These are phyloP conservation scores for Tachypleus tridentatus DNA, from an alignment of 1,140 invertebrate species.

Conservation along the genomic window DNA sequence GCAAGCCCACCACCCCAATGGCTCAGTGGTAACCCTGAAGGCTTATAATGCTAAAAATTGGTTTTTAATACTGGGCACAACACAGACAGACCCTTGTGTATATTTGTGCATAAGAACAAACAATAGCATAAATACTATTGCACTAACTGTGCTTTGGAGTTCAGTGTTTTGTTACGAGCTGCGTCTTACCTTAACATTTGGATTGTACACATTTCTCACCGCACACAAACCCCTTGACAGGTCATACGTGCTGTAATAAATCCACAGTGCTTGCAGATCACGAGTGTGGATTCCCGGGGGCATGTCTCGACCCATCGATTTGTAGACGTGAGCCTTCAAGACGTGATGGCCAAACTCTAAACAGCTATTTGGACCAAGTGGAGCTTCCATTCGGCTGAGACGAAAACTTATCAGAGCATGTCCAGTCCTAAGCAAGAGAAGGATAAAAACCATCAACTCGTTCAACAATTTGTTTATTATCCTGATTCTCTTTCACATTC, in stretches of 20 bases:
- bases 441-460: too few species aligned
- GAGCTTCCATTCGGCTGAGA: slow-evolving; percentile 68
- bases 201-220: slow-evolving; percentile 80
- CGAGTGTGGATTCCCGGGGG: slow-evolving; percentile 48
- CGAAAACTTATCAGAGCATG: slow-evolving; percentile 86
- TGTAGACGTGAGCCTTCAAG: slow-evolving; percentile 88
- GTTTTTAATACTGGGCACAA: too few species aligned
- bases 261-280: slow-evolving; percentile 80
- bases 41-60: too few species aligned
- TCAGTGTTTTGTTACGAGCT: not conserved
- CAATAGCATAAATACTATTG: not conserved
- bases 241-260: slow-evolving; percentile 64
- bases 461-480: too few species aligned
- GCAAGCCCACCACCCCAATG: too few species aligned
- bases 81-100: too few species aligned
- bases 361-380: slow-evolving; percentile 70
- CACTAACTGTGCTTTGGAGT: not conserved
- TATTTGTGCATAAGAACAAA: too few species aligned
- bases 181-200: slow-evolving; percentile 68
- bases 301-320: slow-evolving; percentile 30
- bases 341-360: slow-evolving; percentile 92
- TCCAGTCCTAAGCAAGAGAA: slow-evolving; percentile 47
- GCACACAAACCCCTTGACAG: slow-evolving; percentile 71
- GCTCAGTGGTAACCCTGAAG: too few species aligned
- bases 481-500: too few species aligned